Evolutionary conservation across 2,113 vertebrate genomes (phyloP), one percentile per base, ranked within the genome.

Genomic region (Lamprologus speciosus): DNA sequence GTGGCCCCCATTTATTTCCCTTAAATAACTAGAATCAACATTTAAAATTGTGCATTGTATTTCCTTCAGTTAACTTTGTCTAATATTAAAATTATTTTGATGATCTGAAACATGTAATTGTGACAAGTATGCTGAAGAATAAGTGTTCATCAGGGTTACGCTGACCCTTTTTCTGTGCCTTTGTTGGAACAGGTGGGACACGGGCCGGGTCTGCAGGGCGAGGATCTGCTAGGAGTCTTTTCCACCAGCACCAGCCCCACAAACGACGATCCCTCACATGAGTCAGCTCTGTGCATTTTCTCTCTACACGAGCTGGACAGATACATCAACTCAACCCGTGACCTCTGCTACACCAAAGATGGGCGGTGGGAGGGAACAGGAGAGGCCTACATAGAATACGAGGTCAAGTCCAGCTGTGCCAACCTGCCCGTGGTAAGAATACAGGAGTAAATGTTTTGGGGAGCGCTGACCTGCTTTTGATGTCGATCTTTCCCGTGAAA

Each of bases 381-480:
- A 1, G 97, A 97, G 89, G 97, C 98, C 1, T 99, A 99, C 93
- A 99, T 99, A 5, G 98, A 99, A 84, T 99, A 99, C 0, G 98
- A 99, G 12, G 98, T 99, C 92, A 98, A 97, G 85, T 99, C 98
- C 21, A 97, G 96, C 96, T 99, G 98, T 16, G 98, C 97, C 81
- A 98, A 97, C 92, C 95, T 99, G 81, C 98, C 97, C 0, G 90
- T 94, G 90, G 98, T 99, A 95, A 97, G 97, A 89, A 85, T 31
- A 8, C 33, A 31, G 9, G 5, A 2, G 35, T 8, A 33, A 54
- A 51, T 55, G 6, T 60, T 81, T 28, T 35, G 13, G 21, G 33
- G 10, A 54, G 21, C 47, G 1, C 80, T 40, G 21, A 23, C 42
- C 13, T 79, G 31, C 35, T 57, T 35, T 54, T 50, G 35, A 68